Conservation (phyloP, 2,797 vertebrate species). For the Chloroceryle amazona region DNA sequence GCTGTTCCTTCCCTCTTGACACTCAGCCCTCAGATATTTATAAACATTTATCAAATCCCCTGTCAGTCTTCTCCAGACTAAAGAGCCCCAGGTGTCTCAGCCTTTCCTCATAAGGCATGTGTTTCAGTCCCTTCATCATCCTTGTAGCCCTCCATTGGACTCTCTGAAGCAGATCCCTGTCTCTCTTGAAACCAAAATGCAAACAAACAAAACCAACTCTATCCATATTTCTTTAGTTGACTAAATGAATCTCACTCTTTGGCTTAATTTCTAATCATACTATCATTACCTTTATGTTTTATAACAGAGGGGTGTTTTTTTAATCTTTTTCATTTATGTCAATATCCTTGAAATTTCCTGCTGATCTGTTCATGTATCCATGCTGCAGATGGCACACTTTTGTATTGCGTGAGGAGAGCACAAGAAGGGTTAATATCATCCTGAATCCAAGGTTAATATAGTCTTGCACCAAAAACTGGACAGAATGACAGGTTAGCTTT, state of each 20-base stretch:
- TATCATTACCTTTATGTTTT: not conserved
- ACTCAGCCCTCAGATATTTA: too few relatives aligned
- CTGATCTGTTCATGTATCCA: conserved; percentile 1
- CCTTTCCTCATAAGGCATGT: too few relatives aligned
- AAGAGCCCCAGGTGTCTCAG: too few relatives aligned
- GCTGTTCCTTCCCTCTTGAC: too few relatives aligned
- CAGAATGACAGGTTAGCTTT: conserved; percentile 58
- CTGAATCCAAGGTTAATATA: conserved; percentile 69
- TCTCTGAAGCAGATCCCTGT: too few relatives aligned
- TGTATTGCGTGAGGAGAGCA: conserved; percentile 28
- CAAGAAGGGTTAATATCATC: conserved; percentile 46
- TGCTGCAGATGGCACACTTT: conserved; percentile 1
- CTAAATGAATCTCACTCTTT: not conserved
- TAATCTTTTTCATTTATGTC: conserved; percentile 33
- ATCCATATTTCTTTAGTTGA: conserved; percentile 9
- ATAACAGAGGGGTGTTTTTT: not conserved
- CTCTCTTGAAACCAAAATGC: not conserved
- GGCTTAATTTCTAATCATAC: not conserved
- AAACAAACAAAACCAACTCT: not conserved
- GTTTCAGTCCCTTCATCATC: too few relatives aligned
- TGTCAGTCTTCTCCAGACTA: too few relatives aligned
- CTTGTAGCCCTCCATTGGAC: too few relatives aligned
- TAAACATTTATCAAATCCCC: too few relatives aligned
- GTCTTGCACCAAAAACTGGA: conserved; percentile 26
- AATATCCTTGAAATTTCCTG: conserved; percentile 54